Evolutionary conservation across 2,113 vertebrate genomes (phyloP).

Genomic region (Xenotilapia caudafasciata): DNA sequence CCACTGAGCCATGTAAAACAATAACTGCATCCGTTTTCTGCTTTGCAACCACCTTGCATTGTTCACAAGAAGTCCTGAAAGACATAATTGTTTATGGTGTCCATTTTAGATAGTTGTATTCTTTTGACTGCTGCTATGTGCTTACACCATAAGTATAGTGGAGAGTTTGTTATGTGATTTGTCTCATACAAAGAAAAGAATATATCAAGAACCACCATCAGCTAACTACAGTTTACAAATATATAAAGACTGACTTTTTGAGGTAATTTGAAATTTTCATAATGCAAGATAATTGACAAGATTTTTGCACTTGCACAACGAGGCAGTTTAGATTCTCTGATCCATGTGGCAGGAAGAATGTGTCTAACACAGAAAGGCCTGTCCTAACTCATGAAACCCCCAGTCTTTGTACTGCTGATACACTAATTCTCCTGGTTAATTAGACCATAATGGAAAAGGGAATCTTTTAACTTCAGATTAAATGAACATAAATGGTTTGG

Average conservation of each 20-base stretch:
- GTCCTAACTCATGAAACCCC: constrained; percentile 2
- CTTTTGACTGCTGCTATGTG: background rate
- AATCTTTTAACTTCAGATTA: constrained; percentile 41
- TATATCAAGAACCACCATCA: background rate
- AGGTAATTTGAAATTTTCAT: background rate
- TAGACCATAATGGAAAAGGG: constrained; percentile 27
- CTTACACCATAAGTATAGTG: background rate
- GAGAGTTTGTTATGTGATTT: background rate
- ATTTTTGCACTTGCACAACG: background rate
- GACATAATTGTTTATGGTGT: background rate
- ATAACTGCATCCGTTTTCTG: background rate
- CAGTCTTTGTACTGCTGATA: constrained; percentile 34
- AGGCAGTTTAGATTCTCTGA: background rate
- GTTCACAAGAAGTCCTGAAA: background rate
- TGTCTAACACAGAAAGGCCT: constrained; percentile 2
- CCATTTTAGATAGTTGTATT: background rate
- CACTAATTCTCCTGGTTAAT: constrained; percentile 43
- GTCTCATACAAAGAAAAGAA: background rate
- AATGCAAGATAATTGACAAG: background rate
- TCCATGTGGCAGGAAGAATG: background rate
- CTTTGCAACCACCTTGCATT: background rate
- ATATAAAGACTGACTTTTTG: background rate
- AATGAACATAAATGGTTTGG: constrained; percentile 15
- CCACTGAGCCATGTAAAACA: constrained; percentile 7
- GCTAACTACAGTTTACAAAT: background rate